Evolutionary conservation across 2,113 vertebrate species (phyloP), one percentile per base, ranked within the genome.

Genomic region (Oryzias javanicus): DNA sequence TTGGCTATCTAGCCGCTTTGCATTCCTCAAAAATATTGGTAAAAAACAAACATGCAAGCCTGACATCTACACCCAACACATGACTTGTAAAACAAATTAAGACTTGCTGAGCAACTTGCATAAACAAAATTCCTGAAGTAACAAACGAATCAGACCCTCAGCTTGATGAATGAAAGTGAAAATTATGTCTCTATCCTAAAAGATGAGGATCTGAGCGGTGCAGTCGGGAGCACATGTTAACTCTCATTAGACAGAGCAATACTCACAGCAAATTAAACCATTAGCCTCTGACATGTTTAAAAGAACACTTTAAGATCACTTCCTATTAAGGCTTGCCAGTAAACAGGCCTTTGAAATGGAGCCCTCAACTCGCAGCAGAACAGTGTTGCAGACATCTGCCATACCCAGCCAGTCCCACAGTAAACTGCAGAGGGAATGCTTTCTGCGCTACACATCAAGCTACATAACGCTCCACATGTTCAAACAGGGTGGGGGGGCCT

Each of bases 321-420:
- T 91, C 83, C 86, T 90, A 88, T 90, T 87, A 89, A 80, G 80
- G 77, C 74, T 73, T 83, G 79, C 83, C 84, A 85, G 83, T 82
- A 86, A 88, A 90, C 75, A 84, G 81, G 79, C 82, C 87, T 89
- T 91, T 90, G 84, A 90, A 89, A 89, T 72, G 62, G 83, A 88
- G 85, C 83, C 80, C 84, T 87, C 78, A 81, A 79, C 75, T 84
- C 64, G 19, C 74, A 78, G 79, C 79, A 40, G 72, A 76, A 78
- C 73, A 89, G 81, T 61, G 74, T 79, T 82, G 83, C 81, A 78
- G 85, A 86, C 88, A 91, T 92, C 85, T 92, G 88, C 89, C 88
- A 91, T 79, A 83, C 80, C 81, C 79, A 83, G 70, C 65, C 75
- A 73, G 72, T 57, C 81, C 72, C 79, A 67, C 75, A 82, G 78